phyloP scores from a whole-genome alignment of 2,797 vertebrate genomes.

The Eulemur rubriventer region DNA sequence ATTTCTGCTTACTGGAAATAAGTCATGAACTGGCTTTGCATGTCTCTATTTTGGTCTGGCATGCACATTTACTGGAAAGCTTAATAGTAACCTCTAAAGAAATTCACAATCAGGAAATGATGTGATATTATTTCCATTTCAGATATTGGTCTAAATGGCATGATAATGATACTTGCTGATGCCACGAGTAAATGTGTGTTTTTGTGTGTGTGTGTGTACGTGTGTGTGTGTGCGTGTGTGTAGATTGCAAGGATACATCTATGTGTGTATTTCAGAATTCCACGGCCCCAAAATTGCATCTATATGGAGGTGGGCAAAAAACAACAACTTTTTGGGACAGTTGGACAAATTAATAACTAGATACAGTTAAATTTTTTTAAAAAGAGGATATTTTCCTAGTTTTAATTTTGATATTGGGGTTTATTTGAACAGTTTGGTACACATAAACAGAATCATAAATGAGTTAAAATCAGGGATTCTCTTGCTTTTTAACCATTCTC shows the following conservation, averaged over 20 bases:
- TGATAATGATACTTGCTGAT: conserved; percentile 19
- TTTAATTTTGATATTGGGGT: background rate
- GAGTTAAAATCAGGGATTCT: background rate
- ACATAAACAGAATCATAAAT: background rate
- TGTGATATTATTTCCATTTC: conserved; percentile 54
- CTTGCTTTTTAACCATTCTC: background rate
- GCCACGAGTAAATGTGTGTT: background rate
- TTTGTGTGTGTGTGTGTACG: background rate
- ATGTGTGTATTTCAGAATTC: background rate
- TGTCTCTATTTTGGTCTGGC: conserved; percentile 70
- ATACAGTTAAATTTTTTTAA: background rate
- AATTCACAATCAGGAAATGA: conserved; percentile 58
- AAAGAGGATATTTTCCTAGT: background rate
- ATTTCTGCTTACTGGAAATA: conserved; percentile 70
- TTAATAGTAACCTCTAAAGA: conserved; percentile 60
- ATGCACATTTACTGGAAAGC: conserved; percentile 65
- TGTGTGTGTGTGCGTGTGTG: rapidly evolving
- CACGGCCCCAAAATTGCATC: background rate
- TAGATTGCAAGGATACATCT: background rate
- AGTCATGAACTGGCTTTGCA: conserved; percentile 43
- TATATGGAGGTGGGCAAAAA: background rate
- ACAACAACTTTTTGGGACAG: background rate
- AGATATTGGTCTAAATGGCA: conserved; percentile 40
- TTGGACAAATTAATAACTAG: background rate
- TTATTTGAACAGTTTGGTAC: background rate